Base-by-base conservation (phyloP, 1,140 invertebrate genomes). In the Lasioglossum baleicum region DNA sequence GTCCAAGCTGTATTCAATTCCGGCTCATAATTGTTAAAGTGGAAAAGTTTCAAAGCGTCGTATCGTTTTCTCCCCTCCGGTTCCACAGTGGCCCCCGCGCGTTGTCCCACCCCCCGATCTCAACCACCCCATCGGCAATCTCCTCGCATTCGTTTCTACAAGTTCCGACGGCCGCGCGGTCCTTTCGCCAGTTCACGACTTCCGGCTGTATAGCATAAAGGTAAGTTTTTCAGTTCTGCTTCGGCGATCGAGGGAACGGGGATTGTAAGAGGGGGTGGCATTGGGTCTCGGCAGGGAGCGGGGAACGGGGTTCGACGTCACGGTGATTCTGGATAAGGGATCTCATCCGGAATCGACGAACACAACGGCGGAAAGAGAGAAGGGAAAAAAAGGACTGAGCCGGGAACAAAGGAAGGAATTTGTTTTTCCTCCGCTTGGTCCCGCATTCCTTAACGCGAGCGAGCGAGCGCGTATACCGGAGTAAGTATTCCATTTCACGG, bases 21-120 rank as follows among this genome's bases (percentile, higher is more conserved):
- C 82, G 83, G 87, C 88, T 90, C 89, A 90, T 90, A 90, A 90
- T 90, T 90, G 89, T 90, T 90, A 90, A 90, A 90, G 88, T 90
- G 84, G 84, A 90, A 90, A 90, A 90, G 85, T 90, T 90, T 90
- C 81, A 65, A 87, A 88, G 85, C 85, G 71, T 83, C 87, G 80
- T 81, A 84, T 87, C 83, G 84, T 75, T n/a, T 35, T 78, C 65
- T 68, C n/a, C 68, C 63, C 48, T 73, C 72, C 75, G 56, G 5
- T 70, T 61, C 56, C 53, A 70, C 31, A 40, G 56, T 51, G 51
- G 64, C 75, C 44, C 65, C 26, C 60, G 26, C 26, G 26, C 26
- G 8, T 17, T 15, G 42, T n/a, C 44, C 26, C 44, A 7, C 5
- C 69, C 10, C 5, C 40, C 42, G 10, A 10, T 22, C 22, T 48